Percentiles rank a stretch among this genome's conserved stretches.
These are phyloP conservation scores for Pogonognathellus flavescens DNA, from an alignment of 1,140 invertebrate species.

Conservation along the genomic window DNA sequence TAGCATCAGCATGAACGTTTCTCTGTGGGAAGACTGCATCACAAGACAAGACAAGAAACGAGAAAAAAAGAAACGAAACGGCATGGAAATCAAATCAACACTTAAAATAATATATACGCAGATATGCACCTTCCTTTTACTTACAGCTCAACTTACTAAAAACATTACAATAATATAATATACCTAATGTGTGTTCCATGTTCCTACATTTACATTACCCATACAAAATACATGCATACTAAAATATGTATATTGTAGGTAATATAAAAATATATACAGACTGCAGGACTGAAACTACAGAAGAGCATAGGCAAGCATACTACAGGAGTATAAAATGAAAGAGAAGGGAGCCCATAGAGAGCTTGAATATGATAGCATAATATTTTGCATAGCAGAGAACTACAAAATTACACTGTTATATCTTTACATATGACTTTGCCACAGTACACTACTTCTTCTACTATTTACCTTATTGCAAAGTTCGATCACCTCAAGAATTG, in stretches of 20 bases:
- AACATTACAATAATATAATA: neutral
- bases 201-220: too few relatives aligned
- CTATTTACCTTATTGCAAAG: constrained; percentile 4
- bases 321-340: neutral
- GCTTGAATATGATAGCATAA: neutral
- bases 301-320: too few relatives aligned
- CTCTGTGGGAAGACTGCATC: constrained; percentile 28
- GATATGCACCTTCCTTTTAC: neutral
- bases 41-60: constrained; percentile 3
- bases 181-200: too few relatives aligned
- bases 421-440: neutral
- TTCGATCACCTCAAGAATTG: constrained; percentile 26
- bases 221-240: too few relatives aligned
- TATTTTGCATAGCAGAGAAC: neutral
- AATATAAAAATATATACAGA: too few relatives aligned
- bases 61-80: constrained; percentile 30
- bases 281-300: too few relatives aligned
- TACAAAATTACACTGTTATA: neutral
- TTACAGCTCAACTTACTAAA: neutral
- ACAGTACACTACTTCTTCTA: neutral
- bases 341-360: neutral
- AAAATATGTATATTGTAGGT: too few relatives aligned
- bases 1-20: constrained; percentile 31
- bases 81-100: constrained; percentile 21
- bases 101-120: neutral